Evolutionary conservation across 2,888 invertebrate species (phyloP).

Genomic region (Archips crataeganus): DNA sequence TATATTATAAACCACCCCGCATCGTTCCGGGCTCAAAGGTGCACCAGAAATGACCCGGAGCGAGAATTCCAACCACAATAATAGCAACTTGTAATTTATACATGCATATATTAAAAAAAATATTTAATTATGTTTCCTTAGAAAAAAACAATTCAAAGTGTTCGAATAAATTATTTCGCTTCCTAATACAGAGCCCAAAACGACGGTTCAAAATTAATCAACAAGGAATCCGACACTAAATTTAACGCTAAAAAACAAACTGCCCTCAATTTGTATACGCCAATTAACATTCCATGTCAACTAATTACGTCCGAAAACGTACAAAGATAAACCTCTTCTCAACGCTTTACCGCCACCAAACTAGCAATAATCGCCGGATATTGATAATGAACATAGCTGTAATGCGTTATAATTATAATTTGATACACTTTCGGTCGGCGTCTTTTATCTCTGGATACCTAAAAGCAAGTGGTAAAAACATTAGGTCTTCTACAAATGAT

Average conservation of each 20-base stretch:
- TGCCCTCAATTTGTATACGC: slow-evolving; percentile 18
- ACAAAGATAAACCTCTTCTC: slow-evolving; percentile 6
- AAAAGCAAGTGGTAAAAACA: neutral
- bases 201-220: neutral
- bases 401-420: slow-evolving; percentile 10
- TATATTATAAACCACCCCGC: too few species aligned
- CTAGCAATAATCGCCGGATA: slow-evolving; percentile 6
- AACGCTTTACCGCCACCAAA: neutral
- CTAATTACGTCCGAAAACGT: slow-evolving; percentile 25
- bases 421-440: slow-evolving; percentile 17
- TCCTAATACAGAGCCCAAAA: neutral
- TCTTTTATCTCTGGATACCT: slow-evolving; percentile 8
- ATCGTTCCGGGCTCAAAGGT: too few species aligned
- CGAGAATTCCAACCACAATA: too few species aligned
- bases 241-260: slow-evolving; percentile 3
- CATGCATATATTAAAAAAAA: too few species aligned
- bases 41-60: too few species aligned
- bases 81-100: too few species aligned
- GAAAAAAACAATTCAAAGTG: neutral
- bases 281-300: slow-evolving; percentile 24
- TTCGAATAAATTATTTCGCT: neutral
- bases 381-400: slow-evolving; percentile 12
- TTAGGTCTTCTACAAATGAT: neutral
- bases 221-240: neutral
- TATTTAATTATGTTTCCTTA: neutral